Evolutionary conservation across 2,888 invertebrate species (phyloP).

Genomic region (Hyalella azteca): DNA sequence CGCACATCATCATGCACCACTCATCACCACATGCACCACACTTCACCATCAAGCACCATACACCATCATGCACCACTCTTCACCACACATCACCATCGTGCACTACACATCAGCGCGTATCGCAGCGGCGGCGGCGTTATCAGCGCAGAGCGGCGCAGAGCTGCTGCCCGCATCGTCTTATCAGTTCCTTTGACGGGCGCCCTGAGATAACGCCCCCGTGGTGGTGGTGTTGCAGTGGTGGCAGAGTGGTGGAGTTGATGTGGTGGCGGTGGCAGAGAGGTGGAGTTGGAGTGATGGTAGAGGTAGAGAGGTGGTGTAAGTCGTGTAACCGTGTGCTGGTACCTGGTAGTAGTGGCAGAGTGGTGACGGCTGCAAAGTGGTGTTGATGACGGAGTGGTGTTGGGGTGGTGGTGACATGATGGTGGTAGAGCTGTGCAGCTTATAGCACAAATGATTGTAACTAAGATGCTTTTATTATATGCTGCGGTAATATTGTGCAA

Average conservation of each 20-base stretch:
- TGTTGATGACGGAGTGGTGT: too few relatives aligned
- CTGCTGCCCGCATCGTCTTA: slow-evolving; percentile 27
- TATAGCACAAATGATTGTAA: too few relatives aligned
- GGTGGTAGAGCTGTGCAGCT: too few relatives aligned
- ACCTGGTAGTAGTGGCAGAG: too few relatives aligned
- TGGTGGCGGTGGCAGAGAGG: background rate
- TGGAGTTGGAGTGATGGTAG: background rate
- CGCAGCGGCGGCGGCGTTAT: background rate
- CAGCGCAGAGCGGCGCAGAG: background rate
- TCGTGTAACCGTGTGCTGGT: too few relatives aligned
- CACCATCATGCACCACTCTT: background rate
- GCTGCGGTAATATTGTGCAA: too few relatives aligned
- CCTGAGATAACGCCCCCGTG: slow-evolving; percentile 12
- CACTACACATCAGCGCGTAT: too few relatives aligned
- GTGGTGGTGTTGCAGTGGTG: background rate
- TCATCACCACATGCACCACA: background rate
- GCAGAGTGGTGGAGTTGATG: background rate
- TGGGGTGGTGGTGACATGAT: too few relatives aligned
- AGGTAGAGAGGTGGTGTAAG: background rate
- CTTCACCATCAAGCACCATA: background rate
- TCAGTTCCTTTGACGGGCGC: slow-evolving; percentile 25
- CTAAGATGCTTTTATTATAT: too few relatives aligned
- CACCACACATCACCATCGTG: background rate
- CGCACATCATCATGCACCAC: background rate
- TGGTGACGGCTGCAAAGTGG: too few relatives aligned